Conservation (phyloP, 2,888 invertebrate species). For the Drosophila kambysellisi region DNA sequence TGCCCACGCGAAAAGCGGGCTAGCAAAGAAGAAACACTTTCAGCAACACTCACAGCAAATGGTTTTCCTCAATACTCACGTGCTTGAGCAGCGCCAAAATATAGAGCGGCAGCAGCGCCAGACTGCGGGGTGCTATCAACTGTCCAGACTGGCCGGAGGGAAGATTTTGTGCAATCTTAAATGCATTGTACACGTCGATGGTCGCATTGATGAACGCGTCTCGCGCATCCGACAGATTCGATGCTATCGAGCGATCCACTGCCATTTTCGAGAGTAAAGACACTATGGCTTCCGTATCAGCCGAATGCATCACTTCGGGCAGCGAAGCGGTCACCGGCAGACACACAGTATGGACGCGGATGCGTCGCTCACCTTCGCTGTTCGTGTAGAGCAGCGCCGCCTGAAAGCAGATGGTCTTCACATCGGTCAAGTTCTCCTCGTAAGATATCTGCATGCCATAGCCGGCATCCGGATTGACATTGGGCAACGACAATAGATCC, state of each 20-base stretch:
- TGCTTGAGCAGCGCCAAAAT: constrained; percentile 95
- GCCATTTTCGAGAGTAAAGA: constrained; percentile 99
- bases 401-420: constrained; percentile 97
- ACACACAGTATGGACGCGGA: constrained; percentile 98
- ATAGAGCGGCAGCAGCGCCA: constrained; percentile 94
- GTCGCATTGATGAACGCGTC: constrained; percentile 98
- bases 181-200: constrained; percentile 93
- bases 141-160: constrained; percentile 87
- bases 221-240: constrained; percentile 95
- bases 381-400: constrained; percentile 98
- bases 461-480: constrained; percentile 98
- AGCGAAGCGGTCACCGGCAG: constrained; percentile 94
- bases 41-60: not conserved
- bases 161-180: constrained; percentile 88
- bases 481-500: constrained; percentile 97
- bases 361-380: constrained; percentile 97
- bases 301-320: constrained; percentile 93
- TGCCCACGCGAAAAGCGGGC: constrained; percentile 95
- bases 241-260: constrained; percentile 94
- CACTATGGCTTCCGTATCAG: constrained; percentile 97
- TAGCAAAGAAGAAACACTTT: constrained; percentile 81
- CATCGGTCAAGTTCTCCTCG: constrained; percentile 94
- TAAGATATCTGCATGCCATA: constrained; percentile 98
- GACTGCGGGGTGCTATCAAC: constrained; percentile 91
- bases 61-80: constrained; percentile 86